Percentiles rank a stretch among this genome's conserved stretches.
Evolutionary conservation across 1,140 invertebrate genomes (phyloP).

Genomic region (Drosophila kurseongensis): DNA sequence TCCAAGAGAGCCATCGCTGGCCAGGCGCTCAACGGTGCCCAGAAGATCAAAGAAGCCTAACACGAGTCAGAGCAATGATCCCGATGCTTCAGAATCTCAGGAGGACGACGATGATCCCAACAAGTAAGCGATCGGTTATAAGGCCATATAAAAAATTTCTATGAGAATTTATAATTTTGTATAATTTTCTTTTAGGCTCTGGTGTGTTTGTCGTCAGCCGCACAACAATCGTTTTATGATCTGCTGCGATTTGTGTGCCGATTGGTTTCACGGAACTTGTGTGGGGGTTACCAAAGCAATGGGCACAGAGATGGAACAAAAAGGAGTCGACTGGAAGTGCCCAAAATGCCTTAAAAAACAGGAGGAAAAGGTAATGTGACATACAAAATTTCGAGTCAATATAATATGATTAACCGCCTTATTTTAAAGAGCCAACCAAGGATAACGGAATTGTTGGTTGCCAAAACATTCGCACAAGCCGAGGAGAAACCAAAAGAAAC

Average conservation of each 20-base stretch:
- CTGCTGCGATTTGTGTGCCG: constrained; percentile 97
- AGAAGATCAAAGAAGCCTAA: constrained; percentile 55
- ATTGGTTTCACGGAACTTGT: constrained; percentile 99
- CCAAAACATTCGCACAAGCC: constrained; percentile 7
- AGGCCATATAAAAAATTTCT: no score
- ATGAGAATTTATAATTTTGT: no score
- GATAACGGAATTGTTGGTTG: constrained; percentile 72
- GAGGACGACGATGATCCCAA: constrained; percentile 97
- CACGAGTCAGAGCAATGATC: constrained; percentile 76
- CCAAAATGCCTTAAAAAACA: constrained; percentile 90
- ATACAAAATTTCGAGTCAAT: not conserved
- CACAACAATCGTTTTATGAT: constrained; percentile 99
- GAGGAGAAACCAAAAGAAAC: constrained; percentile 33
- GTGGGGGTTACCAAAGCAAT: constrained; percentile 96
- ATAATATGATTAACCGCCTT: not conserved
- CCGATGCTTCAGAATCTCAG: constrained; percentile 88
- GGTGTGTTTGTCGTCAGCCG: constrained; percentile 98
- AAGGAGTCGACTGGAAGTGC: constrained; percentile 96
- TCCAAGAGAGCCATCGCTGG: constrained; percentile 43
- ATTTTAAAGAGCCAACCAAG: constrained; percentile 62
- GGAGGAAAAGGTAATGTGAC: constrained; percentile 63
- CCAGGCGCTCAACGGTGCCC: constrained; percentile 32
- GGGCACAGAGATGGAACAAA: constrained; percentile 95
- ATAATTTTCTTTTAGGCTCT: constrained; percentile 87
- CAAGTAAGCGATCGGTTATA: constrained; percentile 52